Base-by-base conservation (phyloP, 2,113 vertebrate genomes). In the Pogona vitticeps region DNA sequence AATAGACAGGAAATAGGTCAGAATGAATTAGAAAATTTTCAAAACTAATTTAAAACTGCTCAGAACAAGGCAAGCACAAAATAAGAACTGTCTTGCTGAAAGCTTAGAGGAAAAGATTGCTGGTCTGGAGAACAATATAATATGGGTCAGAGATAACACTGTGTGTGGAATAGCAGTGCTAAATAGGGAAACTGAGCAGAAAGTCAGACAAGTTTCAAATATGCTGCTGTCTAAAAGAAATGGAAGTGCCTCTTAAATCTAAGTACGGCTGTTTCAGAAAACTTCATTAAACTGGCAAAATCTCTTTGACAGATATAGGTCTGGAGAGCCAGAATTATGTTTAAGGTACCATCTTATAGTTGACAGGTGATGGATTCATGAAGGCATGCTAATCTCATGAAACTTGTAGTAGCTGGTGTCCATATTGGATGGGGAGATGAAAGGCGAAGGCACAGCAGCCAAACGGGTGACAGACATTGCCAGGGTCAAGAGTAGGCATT, bases 21-120 rank as follows among this genome's bases (percentile, higher is more conserved):
- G 86, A 86, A 87, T 82, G 6, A 79, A 86, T 73, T 91, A 83
- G 83, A 76, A 78, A 91, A 87, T 80, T 58, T 26, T 68, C 28
- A 14, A 86, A 9, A 5, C 26, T 79, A 42, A 33, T 33, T 81
- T 88, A 31, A 82, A 90, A 86, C 56, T 86, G 72, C 68, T 85
- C 36, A 72, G 76, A 84, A 42, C 72, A 71, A 78, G 83, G 18
- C 17, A 80, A 87, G n/a, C 17, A 2, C 76, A 46, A n/a, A 81
- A 82, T 36, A 73, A 46, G 72, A 85, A 46, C 1, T 83, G 42
- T 86, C 63, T 82, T 83, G 72, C 1, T 4, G 1, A 75, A 88
- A 58, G 21, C 36, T 88, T 75, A 88, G 56, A 0, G 68, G 87
- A 88, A 89, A 46, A 9, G 63, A 61, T 28, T n/a, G 82, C 58